Conservation (phyloP, 1,140 invertebrate genomes). For the Drosophila ambigua region DNA sequence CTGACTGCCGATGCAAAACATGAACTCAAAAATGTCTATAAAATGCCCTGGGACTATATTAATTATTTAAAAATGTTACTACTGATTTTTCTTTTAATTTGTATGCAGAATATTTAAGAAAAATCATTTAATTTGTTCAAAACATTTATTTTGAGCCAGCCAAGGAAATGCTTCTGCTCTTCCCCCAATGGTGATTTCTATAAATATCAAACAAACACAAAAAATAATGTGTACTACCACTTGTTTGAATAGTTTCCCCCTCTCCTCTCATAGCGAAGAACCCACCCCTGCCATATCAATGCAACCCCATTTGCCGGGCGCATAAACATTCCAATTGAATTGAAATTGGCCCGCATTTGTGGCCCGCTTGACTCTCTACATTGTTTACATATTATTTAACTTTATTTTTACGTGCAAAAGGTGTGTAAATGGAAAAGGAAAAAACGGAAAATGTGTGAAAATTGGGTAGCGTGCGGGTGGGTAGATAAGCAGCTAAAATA, state of each 20-base stretch:
- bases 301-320: constrained; percentile 5
- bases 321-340: constrained; percentile 64
- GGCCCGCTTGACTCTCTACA: constrained; percentile 52
- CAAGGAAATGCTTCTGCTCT: too few species aligned
- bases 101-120: too few species aligned
- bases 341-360: constrained; percentile 70
- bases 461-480: constrained; percentile 50
- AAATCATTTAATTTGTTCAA: too few species aligned
- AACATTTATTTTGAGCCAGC: too few species aligned
- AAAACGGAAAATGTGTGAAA: constrained; percentile 51
- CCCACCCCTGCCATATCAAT: constrained; percentile 9
- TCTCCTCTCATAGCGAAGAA: too few species aligned
- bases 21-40: too few species aligned
- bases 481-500: constrained; percentile 50
- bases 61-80: too few species aligned
- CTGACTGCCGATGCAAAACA: too few species aligned
- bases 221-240: constrained; percentile 10
- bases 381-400: constrained; percentile 74
- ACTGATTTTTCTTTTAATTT: too few species aligned
- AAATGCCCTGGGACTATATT: too few species aligned
- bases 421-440: constrained; percentile 16
- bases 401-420: constrained; percentile 63
- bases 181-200: too few species aligned
- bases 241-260: constrained; percentile 1
- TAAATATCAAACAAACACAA: constrained; percentile 16